Evolutionary conservation across 2,888 invertebrate genomes (phyloP), one percentile per base, ranked within the genome.

Genomic region (Synergus itoensis): DNA sequence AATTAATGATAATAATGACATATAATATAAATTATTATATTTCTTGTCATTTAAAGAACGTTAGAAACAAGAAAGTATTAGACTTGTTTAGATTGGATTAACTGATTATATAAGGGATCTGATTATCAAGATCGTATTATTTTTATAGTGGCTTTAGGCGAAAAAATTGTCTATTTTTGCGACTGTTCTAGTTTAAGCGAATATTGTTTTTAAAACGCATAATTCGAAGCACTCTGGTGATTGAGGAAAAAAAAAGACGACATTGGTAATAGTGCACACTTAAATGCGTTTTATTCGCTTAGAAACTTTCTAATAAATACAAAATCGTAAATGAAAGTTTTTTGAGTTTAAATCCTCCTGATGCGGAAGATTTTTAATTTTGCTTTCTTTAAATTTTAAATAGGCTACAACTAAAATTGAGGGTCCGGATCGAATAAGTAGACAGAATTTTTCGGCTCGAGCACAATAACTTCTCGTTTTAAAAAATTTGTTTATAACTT

Each of bases 231-330:
- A 43, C 43, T 60, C 18, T 18, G 45, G 45, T 21, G 28, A 73
- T 75, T 60, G 67, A 63, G 62, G 69, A 65, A 77, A 45, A 48
- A 21, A 73, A 82, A 63, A 43, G 28, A 48, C 48, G 73, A 65
- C 48, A 62, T 62, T 81, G 65, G 48, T 79, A 80, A 79, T 82
- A 82, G 84, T 90, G 89, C 91, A 91, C 92, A 92, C 91, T 92
- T 91, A 90, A 91, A 91, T 91, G 92, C 88, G 89, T 85, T 83
- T 90, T 90, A 89, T 89, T 89, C 85, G 88, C 89, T 90, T 91
- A 90, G 88, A 90, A 91, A 90, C 57, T 28, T n/a, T 45, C 21
- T 43, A 48, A 48, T 43, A 4, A 36, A 11, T 43, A 43, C 8
- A 43, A 48, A 48, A n/a, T 16, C 4, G 16, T 48, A 7, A n/a